Percentiles rank a stretch among this genome's conserved stretches.
Conservation (phyloP, 2,797 vertebrate species). For the Pipistrellus pipistrellus region DNA sequence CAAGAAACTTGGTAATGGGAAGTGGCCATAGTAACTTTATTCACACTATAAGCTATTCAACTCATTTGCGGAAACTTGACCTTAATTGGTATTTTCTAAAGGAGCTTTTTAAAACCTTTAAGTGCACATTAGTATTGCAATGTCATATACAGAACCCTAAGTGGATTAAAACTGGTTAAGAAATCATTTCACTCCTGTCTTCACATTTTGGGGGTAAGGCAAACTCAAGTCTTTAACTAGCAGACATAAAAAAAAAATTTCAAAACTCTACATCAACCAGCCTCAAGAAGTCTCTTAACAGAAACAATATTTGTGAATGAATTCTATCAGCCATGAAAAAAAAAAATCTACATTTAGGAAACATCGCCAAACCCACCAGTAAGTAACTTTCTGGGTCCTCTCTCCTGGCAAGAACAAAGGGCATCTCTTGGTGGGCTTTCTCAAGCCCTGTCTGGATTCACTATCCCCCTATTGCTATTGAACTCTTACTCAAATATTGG, state of each 20-base stretch:
- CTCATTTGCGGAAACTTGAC: neutral
- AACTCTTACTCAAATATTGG: neutral
- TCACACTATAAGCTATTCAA: neutral
- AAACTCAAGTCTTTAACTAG: neutral
- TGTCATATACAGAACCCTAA: neutral
- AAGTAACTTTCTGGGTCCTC: neutral
- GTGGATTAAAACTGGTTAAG: neutral
- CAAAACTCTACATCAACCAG: neutral
- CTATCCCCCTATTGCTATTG: neutral
- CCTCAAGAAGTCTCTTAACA: neutral
- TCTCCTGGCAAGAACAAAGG: neutral
- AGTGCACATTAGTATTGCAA: neutral
- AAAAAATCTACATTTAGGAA: neutral
- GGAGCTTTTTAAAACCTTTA: neutral
- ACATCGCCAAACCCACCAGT: neutral
- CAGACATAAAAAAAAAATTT: neutral
- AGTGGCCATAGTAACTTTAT: neutral
- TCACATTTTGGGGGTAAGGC: neutral
- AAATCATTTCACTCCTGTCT: neutral
- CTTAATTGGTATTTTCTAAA: neutral
- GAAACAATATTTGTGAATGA: constrained; percentile 1
- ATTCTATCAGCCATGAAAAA: neutral
- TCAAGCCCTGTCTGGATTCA: neutral
- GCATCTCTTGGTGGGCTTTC: neutral
- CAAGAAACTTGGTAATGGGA: neutral